These are phyloP conservation scores for Carassius auratus DNA, from an alignment of 2,113 vertebrate genomes.

Conservation along the genomic window DNA sequence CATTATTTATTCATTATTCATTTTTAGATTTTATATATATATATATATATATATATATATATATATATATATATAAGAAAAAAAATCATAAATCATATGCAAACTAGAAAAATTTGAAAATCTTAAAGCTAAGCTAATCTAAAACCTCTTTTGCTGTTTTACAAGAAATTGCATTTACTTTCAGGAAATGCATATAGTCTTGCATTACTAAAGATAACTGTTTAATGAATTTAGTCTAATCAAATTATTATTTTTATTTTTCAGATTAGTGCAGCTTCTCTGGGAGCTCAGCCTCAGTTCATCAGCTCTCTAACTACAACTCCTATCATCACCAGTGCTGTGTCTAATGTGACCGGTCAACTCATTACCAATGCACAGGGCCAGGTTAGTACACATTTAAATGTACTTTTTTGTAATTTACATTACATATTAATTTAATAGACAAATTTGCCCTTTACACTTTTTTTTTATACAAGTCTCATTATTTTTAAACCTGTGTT, in stretches of 20 bases:
- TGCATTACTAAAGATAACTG: not conserved
- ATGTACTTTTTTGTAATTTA: not conserved
- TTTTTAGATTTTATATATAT: no score
- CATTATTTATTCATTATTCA: no score
- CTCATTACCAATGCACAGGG: constrained; percentile 94
- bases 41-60: no score
- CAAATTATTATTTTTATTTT: not conserved
- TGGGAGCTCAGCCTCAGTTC: constrained; percentile 89
- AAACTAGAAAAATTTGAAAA: not conserved
- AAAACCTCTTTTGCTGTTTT: not conserved
- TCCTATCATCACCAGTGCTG: constrained; percentile 85
- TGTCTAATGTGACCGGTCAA: constrained; percentile 88
- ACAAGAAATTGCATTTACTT: not conserved
- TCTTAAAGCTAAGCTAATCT: not conserved
- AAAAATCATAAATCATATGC: not conserved
- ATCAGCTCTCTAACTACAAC: constrained; percentile 87
- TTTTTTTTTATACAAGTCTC: not conserved
- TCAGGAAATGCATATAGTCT: not conserved
- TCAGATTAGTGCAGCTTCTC: constrained; percentile 87
- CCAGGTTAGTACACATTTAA: constrained; percentile 79
- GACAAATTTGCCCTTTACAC: not conserved
- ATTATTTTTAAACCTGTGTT: not conserved
- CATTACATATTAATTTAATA: not conserved
- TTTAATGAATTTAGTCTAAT: not conserved
- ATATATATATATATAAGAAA: no score